Conservation (phyloP, 1,140 invertebrate species). For the Pectinophora gossypiella region DNA sequence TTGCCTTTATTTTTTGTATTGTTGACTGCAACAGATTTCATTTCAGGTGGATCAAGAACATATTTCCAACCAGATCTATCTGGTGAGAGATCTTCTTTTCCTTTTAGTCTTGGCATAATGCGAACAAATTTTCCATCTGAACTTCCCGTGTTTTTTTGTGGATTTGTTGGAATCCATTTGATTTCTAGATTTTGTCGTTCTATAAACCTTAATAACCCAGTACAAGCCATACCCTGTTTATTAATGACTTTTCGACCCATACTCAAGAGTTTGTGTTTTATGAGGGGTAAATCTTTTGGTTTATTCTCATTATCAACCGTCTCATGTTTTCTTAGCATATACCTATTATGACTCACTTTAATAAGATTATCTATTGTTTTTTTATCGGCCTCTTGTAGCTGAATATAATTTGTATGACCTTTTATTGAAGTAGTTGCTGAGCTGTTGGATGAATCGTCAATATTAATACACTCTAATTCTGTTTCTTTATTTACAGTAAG, state of each 20-base stretch:
- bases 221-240: conserved; percentile 41
- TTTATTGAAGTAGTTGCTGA: not conserved
- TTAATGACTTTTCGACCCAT: conserved; percentile 52
- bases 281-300: conserved; percentile 15
- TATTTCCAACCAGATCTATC: conserved; percentile 26
- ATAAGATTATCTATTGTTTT: not conserved
- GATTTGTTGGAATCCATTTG: conserved; percentile 30
- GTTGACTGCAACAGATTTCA: too few species aligned
- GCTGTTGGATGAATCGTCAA: conserved; percentile 39
- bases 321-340: conserved; percentile 26
- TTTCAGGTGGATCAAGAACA: too few species aligned
- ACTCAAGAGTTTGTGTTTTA: conserved; percentile 57
- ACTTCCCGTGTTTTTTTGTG: not conserved
- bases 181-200: conserved; percentile 53
- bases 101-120: conserved; percentile 33
- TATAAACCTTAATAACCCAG: conserved; percentile 46
- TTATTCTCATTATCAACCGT: conserved; percentile 5
- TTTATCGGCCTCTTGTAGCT: not conserved
- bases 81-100: conserved; percentile 6
- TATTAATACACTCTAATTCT: conserved; percentile 37
- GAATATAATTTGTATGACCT: conserved; percentile 33
- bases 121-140: conserved; percentile 26
- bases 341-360: conserved; percentile 30
- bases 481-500: conserved; percentile 5
- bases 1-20: too few species aligned